Base-by-base conservation (phyloP, 2,797 vertebrate genomes). In the Acipenser oxyrinchus region DNA sequence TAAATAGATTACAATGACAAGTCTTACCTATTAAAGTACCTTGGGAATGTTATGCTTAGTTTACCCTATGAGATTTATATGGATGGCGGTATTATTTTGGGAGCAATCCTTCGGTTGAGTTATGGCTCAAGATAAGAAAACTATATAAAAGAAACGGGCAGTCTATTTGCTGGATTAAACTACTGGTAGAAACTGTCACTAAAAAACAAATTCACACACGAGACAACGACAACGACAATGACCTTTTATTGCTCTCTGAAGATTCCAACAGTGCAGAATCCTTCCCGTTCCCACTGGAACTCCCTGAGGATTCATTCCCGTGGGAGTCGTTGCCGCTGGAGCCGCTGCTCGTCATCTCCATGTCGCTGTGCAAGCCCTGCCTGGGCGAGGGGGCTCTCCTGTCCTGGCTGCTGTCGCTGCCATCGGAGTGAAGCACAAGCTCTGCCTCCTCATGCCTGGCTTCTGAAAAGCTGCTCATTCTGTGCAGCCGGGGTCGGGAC, bases 281-380 rank as follows among this genome's bases (percentile, higher is more conserved):
- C 71, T 93, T 95, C 59, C 85, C 78, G 4, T 88, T 89, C 75
- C 84, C 81, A 1, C 74, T 87, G 1, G 84, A 90, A 73, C 88
- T 87, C 67, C 78, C 87, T 62, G 91, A 87, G 0, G 90, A 91
- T 65, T 89, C 91, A 9, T 93, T 91, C 68, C 88, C 88, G 18
- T 85, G 89, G 1, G 89, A 83, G 70, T 90, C 88, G 6, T 91
- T 93, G 0, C 89, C 90, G 1, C 93, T 93, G 0, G 88, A 93
- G 63, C 91, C 87, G 1, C 88, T 87, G 71, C 88, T 89, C 0
- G 84, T 84, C 92, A 94, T 94, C 73, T 95, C 93, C 66, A 93
- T 81, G 3, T 96, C 94, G 70, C 93, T 92, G 6, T 92, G 93
- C 66, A 92, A 78, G 1, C 82, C 73, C 74, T 83, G 81, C 69